phyloP scores from a whole-genome alignment of 2,888 invertebrate species.

The Sylvicola fuscatus region DNA sequence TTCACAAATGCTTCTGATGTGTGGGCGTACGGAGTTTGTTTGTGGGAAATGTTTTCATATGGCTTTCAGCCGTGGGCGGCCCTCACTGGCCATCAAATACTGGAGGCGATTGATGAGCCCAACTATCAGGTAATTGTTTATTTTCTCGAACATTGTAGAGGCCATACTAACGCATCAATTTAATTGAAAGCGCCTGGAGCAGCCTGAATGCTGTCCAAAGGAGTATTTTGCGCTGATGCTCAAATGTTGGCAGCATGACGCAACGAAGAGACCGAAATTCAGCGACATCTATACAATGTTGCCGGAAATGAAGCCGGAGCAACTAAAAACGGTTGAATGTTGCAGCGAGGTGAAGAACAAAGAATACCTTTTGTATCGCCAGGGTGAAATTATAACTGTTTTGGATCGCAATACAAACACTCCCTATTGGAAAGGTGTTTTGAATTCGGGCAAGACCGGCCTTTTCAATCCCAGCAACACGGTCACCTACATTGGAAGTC shows the following conservation, averaged over 20 bases:
- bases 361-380: constrained; percentile 62
- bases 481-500: constrained; percentile 57
- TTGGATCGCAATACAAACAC: constrained; percentile 58
- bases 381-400: constrained; percentile 83
- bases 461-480: constrained; percentile 78
- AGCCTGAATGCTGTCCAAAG: constrained; percentile 86
- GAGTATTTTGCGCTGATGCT: constrained; percentile 84
- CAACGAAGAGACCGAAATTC: constrained; percentile 73
- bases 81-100: constrained; percentile 78
- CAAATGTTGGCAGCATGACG: constrained; percentile 92
- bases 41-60: constrained; percentile 99
- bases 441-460: constrained; percentile 80
- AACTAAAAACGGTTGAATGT: constrained; percentile 59
- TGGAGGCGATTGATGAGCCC: constrained; percentile 88
- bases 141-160: background rate
- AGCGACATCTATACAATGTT: constrained; percentile 58
- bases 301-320: constrained; percentile 76
- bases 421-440: constrained; percentile 76
- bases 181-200: constrained; percentile 50
- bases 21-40: constrained; percentile 95
- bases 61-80: constrained; percentile 98
- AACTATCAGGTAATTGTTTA: constrained; percentile 41
- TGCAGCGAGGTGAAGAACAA: constrained; percentile 30
- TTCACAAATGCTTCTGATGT: constrained; percentile 96
- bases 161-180: background rate